Percentiles rank a stretch among this genome's conserved stretches.
These are phyloP conservation scores for Lasius fuliginosus DNA, from an alignment of 2,888 invertebrate species.

Conservation along the genomic window DNA sequence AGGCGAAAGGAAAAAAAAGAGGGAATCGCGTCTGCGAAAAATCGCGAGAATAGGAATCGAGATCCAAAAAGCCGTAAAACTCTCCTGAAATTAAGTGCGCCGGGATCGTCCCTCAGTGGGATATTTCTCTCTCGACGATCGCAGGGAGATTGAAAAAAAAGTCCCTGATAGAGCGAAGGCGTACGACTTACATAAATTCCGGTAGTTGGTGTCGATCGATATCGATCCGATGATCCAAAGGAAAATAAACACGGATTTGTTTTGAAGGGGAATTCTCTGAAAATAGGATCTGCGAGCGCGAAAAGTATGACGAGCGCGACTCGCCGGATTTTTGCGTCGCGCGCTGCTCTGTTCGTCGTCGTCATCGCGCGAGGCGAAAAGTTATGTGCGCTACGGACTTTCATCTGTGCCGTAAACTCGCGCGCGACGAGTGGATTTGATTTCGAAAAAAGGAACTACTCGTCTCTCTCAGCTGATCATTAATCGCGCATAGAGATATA, in stretches of 20 bases:
- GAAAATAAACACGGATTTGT: background rate
- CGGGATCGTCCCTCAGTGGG: background rate
- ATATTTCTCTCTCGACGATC: background rate
- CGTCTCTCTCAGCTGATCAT: background rate
- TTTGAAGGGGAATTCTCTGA: background rate
- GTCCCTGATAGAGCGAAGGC: background rate
- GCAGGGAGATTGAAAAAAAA: background rate
- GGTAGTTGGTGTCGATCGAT: background rate
- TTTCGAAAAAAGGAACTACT: background rate
- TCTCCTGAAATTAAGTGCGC: background rate
- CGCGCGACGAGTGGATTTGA: background rate
- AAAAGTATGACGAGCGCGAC: slow-evolving; percentile 1
- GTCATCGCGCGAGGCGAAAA: background rate
- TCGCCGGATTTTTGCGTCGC: background rate
- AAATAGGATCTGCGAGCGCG: background rate
- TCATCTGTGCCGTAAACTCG: background rate
- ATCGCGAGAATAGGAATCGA: background rate
- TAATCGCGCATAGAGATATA: background rate
- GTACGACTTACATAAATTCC: background rate
- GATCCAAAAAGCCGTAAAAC: background rate
- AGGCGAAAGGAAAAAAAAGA: background rate
- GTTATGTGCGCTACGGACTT: background rate
- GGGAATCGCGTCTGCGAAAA: background rate
- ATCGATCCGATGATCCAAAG: background rate
- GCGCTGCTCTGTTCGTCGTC: background rate